These are phyloP conservation scores for Campylomormyrus numenius DNA, from an alignment of 2,113 vertebrate species.

Conservation along the genomic window DNA sequence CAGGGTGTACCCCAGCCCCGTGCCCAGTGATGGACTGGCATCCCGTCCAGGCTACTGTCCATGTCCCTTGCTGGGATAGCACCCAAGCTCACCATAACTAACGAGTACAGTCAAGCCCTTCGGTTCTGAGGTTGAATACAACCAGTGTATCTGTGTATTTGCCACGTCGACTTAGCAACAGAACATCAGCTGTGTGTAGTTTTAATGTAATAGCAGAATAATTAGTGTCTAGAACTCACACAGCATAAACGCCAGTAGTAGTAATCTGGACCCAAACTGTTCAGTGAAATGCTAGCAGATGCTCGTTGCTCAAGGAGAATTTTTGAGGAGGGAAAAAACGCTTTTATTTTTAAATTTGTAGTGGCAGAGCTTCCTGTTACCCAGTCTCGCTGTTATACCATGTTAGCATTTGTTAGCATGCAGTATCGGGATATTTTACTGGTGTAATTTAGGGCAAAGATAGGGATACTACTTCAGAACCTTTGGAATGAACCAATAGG, in stretches of 20 bases:
- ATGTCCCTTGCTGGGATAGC: background rate
- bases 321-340: background rate
- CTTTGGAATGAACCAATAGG: background rate
- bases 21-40: background rate
- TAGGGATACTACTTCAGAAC: background rate
- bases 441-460: background rate
- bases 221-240: background rate
- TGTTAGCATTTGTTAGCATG: background rate
- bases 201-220: background rate
- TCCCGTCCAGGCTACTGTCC: background rate
- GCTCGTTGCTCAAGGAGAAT: background rate
- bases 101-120: background rate
- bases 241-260: background rate
- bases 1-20: background rate
- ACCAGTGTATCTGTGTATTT: background rate
- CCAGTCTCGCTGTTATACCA: background rate
- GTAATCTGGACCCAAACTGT: background rate
- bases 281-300: background rate
- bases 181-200: background rate
- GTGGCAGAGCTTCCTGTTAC: background rate
- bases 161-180: background rate
- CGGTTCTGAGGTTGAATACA: background rate
- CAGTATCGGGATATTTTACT: background rate
- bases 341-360: background rate
- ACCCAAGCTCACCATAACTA: background rate